Base-by-base conservation (phyloP, 2,113 vertebrate species). In the Edolisoma coerulescens region DNA sequence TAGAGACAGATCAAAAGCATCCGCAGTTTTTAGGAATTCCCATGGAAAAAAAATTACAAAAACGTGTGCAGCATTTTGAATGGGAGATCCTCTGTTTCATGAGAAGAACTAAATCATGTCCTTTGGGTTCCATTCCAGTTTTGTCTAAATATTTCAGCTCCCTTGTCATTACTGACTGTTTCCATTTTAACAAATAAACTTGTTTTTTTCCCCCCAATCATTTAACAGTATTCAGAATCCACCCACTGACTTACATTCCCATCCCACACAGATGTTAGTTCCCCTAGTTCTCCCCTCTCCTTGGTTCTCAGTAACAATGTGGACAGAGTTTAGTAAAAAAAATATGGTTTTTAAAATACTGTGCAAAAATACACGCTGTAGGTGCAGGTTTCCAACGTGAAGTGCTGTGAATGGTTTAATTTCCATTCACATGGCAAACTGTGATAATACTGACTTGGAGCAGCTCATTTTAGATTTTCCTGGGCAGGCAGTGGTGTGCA, bases 181-280 rank as follows among this genome's bases (percentile, higher is more conserved):
- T 98, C 97, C 98, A 98, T 97, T 98, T 97, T 97, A 96, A 96
- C 98, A 98, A 98, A 98, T 97, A 98, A 98, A 97, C 97, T 98
- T 97, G 96, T 3, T 23, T 85, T 93, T 39, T 45, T 32, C 39
- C 26, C 94, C 96, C 96, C 96, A 97, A 89, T 97, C 97, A 95
- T 96, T 96, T 95, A 93, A 96, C 96, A 94, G 95, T 71, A 73
- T 91, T 98, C 82, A 91, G 93, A 96, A 96, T 98, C 98, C 98
- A 97, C 97, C 97, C 97, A 98, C 96, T 95, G 95, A 91, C 95
- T 97, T 94, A 93, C 97, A 98, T 97, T 98, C 98, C 97, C 95
- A 97, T 97, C 98, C 97, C 97, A 98, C 98, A 97, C 98, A 98
- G 98, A 98, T 98, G 96, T 97, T 97, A 93, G 95, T 95, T 97